Percentiles rank a stretch among this genome's conserved stretches.
Conservation (phyloP, 2,888 invertebrate species). For the Drosophila hamatofila region DNA sequence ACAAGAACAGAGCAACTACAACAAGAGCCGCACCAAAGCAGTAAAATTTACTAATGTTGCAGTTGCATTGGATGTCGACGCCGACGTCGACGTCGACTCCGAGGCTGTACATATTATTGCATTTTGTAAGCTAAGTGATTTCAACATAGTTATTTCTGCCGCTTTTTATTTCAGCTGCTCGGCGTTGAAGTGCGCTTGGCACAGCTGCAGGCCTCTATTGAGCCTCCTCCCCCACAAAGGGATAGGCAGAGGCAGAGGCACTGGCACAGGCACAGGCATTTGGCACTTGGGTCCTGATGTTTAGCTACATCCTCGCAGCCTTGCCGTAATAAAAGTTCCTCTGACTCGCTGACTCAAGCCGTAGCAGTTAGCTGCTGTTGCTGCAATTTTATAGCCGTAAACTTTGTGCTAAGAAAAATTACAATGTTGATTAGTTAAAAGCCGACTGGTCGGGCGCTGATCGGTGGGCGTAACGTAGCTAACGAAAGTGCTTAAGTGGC, state of each 20-base stretch:
- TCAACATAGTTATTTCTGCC: slow-evolving; percentile 64
- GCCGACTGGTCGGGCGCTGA: slow-evolving; percentile 50
- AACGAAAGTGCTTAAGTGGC: slow-evolving; percentile 57
- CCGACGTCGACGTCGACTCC: slow-evolving; percentile 21
- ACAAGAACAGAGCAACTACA: slow-evolving; percentile 17
- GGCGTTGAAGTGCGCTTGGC: slow-evolving; percentile 8
- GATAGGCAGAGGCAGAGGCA: not conserved
- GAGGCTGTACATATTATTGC: slow-evolving; percentile 58
- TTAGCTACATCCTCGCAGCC: slow-evolving; percentile 33
- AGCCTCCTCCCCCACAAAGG: slow-evolving; percentile 15
- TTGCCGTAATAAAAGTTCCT: slow-evolving; percentile 43
- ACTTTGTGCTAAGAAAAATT: slow-evolving; percentile 50
- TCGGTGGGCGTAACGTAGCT: slow-evolving; percentile 45
- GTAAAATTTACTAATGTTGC: slow-evolving; percentile 69
- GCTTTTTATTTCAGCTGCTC: slow-evolving; percentile 51
- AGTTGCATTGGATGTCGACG: slow-evolving; percentile 36
- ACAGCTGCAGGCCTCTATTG: slow-evolving; percentile 4
- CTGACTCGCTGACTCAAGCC: slow-evolving; percentile 23
- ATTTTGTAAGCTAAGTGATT: slow-evolving; percentile 72
- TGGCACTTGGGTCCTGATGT: slow-evolving; percentile 32
- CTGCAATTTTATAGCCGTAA: slow-evolving; percentile 33
- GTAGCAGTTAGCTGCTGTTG: not conserved
- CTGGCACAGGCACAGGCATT: slow-evolving; percentile 2
- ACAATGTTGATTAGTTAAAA: slow-evolving; percentile 72
- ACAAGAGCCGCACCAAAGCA: slow-evolving; percentile 53